phyloP scores from a whole-genome alignment of 2,113 vertebrate genomes.

The Etheostoma spectabile region DNA sequence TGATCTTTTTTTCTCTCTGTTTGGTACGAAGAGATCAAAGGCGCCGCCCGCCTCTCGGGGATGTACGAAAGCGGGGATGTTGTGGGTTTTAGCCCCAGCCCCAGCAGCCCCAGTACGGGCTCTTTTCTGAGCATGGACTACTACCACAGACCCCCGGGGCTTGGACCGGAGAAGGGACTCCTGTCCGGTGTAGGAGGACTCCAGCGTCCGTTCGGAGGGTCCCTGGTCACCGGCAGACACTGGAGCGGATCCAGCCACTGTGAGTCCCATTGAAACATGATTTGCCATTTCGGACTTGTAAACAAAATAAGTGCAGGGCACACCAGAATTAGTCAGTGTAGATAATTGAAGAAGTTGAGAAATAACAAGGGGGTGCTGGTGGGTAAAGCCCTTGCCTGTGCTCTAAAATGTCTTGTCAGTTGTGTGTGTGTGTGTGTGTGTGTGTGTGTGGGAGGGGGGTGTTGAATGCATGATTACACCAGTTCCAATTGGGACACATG shows the following conservation, averaged over 20 bases:
- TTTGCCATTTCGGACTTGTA: background rate
- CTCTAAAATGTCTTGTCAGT: conserved; percentile 4
- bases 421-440: no score
- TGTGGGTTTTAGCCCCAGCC: conserved; percentile 72
- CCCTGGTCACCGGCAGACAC: conserved; percentile 65
- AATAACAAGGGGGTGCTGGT: background rate
- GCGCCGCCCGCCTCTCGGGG: conserved; percentile 30
- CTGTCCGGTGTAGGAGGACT: conserved; percentile 60
- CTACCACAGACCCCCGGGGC: conserved; percentile 77
- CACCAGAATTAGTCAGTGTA: background rate
- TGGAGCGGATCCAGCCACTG: conserved; percentile 81
- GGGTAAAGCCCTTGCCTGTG: background rate
- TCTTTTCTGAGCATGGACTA: conserved; percentile 79
- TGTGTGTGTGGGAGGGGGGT: background rate
- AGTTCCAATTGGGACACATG: background rate
- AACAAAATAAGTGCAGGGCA: background rate
- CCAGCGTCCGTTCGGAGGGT: conserved; percentile 67
- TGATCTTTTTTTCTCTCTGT: conserved; percentile 31
- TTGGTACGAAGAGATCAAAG: conserved; percentile 55
- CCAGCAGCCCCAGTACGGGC: conserved; percentile 70
- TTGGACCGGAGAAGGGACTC: conserved; percentile 73
- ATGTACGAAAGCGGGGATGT: conserved; percentile 80
- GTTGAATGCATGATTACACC: background rate
- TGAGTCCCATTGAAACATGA: conserved; percentile 51
- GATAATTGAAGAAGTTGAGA: conserved; percentile 1